These are phyloP conservation scores for Fulica atra DNA, from an alignment of 2,113 vertebrate genomes.

Conservation along the genomic window DNA sequence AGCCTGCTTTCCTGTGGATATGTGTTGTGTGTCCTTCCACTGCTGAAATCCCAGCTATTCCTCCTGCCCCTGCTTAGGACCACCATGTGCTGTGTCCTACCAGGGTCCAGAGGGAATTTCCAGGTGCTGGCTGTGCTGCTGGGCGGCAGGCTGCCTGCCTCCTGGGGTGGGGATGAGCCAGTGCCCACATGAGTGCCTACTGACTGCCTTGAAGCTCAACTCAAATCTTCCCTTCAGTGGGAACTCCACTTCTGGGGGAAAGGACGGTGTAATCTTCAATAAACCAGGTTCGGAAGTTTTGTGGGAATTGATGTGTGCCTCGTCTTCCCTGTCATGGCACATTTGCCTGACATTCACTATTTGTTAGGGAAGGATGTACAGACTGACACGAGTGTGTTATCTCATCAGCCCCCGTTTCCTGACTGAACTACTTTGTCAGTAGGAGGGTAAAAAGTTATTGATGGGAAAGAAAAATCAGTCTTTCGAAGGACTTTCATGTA, in stretches of 20 bases:
- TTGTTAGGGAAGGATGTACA: background rate
- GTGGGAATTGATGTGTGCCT: background rate
- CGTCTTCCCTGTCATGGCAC: background rate
- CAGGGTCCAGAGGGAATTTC: accelerated
- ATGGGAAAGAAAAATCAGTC: background rate
- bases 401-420: background rate
- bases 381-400: background rate
- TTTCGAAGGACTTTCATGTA: background rate
- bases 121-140: background rate
- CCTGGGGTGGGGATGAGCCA: accelerated
- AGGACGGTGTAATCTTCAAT: background rate
- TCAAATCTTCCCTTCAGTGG: background rate
- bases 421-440: background rate
- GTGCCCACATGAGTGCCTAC: background rate
- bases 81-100: background rate
- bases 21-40: background rate
- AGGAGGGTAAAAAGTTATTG: background rate
- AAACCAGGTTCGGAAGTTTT: background rate
- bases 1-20: background rate
- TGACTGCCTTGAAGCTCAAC: background rate
- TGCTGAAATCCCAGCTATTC: background rate
- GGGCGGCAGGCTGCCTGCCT: background rate
- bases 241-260: background rate
- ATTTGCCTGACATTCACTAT: background rate
- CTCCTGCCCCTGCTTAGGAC: background rate